Evolutionary conservation across 2,888 invertebrate species (phyloP).

Genomic region (Anodontia alba): DNA sequence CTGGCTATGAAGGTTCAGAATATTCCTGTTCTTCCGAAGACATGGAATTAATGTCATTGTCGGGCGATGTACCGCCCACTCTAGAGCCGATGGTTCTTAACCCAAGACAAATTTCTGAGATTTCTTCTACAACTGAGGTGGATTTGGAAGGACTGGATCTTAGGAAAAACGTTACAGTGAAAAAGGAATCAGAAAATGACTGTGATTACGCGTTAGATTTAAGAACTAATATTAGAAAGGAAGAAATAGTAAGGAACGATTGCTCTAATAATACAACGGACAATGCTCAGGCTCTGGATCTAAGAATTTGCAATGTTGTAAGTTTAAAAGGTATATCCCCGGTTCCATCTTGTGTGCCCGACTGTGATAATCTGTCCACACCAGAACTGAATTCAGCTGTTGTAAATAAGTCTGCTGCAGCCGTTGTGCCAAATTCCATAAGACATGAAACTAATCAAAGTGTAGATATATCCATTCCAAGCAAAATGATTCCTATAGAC

Average conservation of each 20-base stretch:
- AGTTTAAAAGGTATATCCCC: constrained; percentile 2
- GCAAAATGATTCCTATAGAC: background rate
- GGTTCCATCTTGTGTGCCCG: background rate
- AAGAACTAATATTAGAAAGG: background rate
- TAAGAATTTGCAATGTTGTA: constrained; percentile 8
- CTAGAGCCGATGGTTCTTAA: background rate
- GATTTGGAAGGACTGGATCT: background rate
- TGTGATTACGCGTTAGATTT: background rate
- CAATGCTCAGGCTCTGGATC: background rate
- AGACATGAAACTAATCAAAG: background rate
- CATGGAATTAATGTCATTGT: background rate
- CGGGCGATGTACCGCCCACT: background rate
- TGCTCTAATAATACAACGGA: background rate
- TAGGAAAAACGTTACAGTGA: background rate
- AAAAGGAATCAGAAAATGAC: background rate
- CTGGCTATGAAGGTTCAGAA: background rate
- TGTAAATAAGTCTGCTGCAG: background rate
- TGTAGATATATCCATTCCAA: background rate
- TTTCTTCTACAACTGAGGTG: background rate
- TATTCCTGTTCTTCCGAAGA: background rate
- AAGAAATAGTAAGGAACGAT: background rate
- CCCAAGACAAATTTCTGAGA: background rate
- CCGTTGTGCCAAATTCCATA: background rate
- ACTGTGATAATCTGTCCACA: background rate
- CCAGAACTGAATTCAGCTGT: too few species aligned